phyloP scores from a whole-genome alignment of 1,140 invertebrate species.

The Paracyclopina nana region DNA sequence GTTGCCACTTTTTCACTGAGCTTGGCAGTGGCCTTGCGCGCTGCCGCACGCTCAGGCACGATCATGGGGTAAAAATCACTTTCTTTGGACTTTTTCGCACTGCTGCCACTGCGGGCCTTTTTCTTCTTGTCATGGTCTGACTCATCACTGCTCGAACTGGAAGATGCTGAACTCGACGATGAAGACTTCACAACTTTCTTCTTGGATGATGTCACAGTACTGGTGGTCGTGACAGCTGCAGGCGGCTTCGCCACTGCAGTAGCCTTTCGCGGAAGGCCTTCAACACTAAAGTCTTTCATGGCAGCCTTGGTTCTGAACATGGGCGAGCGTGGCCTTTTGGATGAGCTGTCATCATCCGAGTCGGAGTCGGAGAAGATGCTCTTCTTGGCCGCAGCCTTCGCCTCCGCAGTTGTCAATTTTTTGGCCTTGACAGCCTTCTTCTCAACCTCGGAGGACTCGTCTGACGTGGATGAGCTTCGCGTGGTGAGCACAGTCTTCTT shows the following conservation, averaged over 20 bases:
- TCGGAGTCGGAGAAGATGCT: slow-evolving; percentile 14
- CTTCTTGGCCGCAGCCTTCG: not conserved
- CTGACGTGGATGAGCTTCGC: too few relatives aligned
- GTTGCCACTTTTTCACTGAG: not conserved
- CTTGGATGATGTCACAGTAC: not conserved
- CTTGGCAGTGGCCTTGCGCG: slow-evolving; percentile 9
- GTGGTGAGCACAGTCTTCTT: not conserved
- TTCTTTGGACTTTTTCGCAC: not conserved
- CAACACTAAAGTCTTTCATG: slow-evolving; percentile 49
- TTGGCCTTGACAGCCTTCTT: not conserved
- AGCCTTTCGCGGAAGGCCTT: slow-evolving; percentile 12
- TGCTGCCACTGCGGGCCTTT: slow-evolving; percentile 18
- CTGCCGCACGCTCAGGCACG: slow-evolving; percentile 11
- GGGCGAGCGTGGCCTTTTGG: slow-evolving; percentile 3
- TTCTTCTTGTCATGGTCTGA: slow-evolving; percentile 25
- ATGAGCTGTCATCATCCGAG: slow-evolving; percentile 7
- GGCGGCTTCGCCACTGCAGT: not conserved
- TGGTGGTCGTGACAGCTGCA: not conserved
- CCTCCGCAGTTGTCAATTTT: not conserved
- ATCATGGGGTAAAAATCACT: slow-evolving; percentile 6
- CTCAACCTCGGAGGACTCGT: not conserved
- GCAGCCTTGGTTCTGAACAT: slow-evolving; percentile 49
- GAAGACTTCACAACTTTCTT: not conserved
- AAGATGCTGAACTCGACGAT: not conserved
- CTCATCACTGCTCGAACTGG: slow-evolving; percentile 22